Base-by-base conservation (phyloP, 2,888 invertebrate genomes). In the Teleiodes luculella region DNA sequence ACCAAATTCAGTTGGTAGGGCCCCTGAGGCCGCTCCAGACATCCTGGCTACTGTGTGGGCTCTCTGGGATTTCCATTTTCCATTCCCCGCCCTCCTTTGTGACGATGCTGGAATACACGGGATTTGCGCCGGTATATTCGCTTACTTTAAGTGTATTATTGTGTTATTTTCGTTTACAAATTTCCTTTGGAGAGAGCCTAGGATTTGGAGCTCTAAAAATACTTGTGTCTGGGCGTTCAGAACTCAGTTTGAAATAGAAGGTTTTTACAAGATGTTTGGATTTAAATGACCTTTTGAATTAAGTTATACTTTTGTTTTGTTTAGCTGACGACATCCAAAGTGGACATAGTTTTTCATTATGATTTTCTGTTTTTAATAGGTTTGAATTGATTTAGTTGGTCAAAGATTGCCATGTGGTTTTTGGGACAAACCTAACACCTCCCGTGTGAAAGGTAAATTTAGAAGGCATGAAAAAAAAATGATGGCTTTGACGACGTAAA, bases 21-120 rank as follows among this genome's bases (percentile, higher is more conserved):
- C 59, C 36, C 31, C 28, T 52, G 36, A 54, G 51, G 54, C 52
- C 54, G 56, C 60, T 58, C 56, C 66, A 68, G 62, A 72, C 59
- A 63, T 60, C 60, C 62, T 57, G 62, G 61, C 59, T 52, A 59
- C 66, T 74, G 71, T 76, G 74, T 70, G 72, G 72, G 72, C 73
- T 64, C 62, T 55, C 58, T 54, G 64, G 71, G 69, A 75, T 76
- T 76, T 71, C 66, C 68, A 74, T 71, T 66, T 55, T 56, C 57
- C 62, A 61, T 62, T 57, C 57, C 58, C 61, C 63, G 65, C 61
- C 59, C 60, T 64, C 61, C 62, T 66, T 53, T 53, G 56, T 57
- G 59, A 39, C 55, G 57, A 59, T 59, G 50, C 49, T 51, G 13
- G 56, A 51, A 49, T 36, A 54, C 50, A 56, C 30, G 35, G 56